phyloP scores from a whole-genome alignment of 1,140 invertebrate species.

The Nilaparvata lugens region DNA sequence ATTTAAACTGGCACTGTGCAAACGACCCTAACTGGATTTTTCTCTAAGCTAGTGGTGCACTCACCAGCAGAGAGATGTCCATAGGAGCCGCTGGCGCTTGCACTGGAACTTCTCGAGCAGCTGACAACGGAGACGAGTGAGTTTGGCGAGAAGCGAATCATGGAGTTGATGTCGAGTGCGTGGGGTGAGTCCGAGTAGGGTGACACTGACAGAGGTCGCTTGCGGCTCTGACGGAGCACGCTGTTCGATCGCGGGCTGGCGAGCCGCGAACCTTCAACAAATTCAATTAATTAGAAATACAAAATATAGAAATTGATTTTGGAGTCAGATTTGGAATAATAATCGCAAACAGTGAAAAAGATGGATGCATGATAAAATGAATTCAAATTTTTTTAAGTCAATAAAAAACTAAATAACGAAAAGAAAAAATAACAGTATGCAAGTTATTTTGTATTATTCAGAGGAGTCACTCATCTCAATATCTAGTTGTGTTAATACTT shows the following conservation, averaged over 20 bases:
- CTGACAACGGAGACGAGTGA: conserved; percentile 86
- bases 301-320: not conserved
- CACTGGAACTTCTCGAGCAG: conserved; percentile 69
- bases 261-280: conserved; percentile 55
- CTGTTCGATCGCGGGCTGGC: conserved; percentile 49
- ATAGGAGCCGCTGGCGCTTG: conserved; percentile 83
- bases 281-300: conserved; percentile 1
- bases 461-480: too few relatives aligned
- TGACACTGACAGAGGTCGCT: conserved; percentile 85
- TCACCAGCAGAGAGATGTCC: conserved; percentile 84
- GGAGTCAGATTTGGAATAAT: too few relatives aligned
- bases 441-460: too few relatives aligned
- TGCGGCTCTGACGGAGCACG: conserved; percentile 58
- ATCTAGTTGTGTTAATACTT: too few relatives aligned
- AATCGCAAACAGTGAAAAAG: too few relatives aligned
- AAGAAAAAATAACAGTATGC: too few relatives aligned
- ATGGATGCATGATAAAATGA: too few relatives aligned
- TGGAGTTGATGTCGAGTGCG: conserved; percentile 85
- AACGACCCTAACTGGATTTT: too few relatives aligned
- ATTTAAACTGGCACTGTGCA: too few relatives aligned
- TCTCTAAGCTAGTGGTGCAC: too few relatives aligned
- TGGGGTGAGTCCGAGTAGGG: conserved; percentile 91
- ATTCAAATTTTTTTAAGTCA: too few relatives aligned
- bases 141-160: conserved; percentile 91
- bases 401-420: too few relatives aligned